These are phyloP conservation scores for Nasonovia ribisnigri DNA, from an alignment of 2,888 invertebrate genomes.

Conservation along the genomic window DNA sequence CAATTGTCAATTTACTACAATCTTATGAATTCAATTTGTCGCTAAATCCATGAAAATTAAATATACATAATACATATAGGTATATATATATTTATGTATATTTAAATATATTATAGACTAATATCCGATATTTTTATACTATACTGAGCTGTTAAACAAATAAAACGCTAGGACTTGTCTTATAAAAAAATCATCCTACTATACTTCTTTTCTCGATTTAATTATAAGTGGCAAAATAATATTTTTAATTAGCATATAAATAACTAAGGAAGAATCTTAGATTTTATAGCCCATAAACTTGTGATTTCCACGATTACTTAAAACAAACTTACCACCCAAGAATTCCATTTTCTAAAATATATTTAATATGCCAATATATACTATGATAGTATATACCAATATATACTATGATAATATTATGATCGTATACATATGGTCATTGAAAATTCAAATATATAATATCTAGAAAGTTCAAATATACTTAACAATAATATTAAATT, in stretches of 20 bases:
- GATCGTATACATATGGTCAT: not conserved
- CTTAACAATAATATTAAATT: not conserved
- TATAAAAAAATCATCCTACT: not conserved
- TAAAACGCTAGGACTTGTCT: not conserved
- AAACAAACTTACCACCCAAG: not conserved
- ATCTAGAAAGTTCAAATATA: not conserved
- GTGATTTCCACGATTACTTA: not conserved
- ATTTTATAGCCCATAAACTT: not conserved
- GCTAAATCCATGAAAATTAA: not conserved
- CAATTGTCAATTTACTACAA: not conserved
- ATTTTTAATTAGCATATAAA: conserved; percentile 1
- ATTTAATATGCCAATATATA: not conserved
- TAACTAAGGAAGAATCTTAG: not conserved
- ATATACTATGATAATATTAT: not conserved
- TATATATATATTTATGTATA: not conserved
- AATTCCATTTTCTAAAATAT: not conserved
- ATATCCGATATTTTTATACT: not conserved
- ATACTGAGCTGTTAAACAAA: not conserved
- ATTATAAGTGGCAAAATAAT: not conserved
- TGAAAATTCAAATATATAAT: not conserved
- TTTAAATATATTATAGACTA: not conserved
- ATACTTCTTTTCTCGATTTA: not conserved
- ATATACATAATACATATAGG: not conserved
- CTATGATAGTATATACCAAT: not conserved
- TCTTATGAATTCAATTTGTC: not conserved